Evolutionary conservation across 2,888 invertebrate genomes (phyloP).

Genomic region (Cheilosia variabilis): DNA sequence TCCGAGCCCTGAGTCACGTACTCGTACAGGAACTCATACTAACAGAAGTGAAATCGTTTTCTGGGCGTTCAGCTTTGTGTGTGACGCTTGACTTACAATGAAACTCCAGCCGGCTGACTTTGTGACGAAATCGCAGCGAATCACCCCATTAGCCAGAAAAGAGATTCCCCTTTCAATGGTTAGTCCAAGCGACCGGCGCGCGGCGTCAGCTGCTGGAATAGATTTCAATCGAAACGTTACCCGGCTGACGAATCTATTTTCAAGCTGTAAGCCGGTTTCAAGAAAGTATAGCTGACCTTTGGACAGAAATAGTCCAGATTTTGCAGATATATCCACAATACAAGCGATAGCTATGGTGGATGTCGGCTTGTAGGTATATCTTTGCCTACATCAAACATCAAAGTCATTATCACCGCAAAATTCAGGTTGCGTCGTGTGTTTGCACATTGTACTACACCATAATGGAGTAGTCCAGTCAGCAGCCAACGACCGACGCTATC

Average conservation of each 20-base stretch:
- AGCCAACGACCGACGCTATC: background rate
- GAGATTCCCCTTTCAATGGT: slow-evolving; percentile 25
- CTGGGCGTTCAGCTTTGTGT: background rate
- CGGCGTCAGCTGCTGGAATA: background rate
- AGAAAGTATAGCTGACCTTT: slow-evolving; percentile 44
- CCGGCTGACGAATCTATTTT: slow-evolving; percentile 22
- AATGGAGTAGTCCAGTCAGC: background rate
- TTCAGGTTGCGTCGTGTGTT: background rate
- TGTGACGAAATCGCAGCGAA: slow-evolving; percentile 33
- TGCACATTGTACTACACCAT: slow-evolving; percentile 14
- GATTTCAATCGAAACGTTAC: slow-evolving; percentile 16
- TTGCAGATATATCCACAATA: slow-evolving; percentile 11
- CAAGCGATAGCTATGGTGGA: slow-evolving; percentile 2
- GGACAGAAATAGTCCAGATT: slow-evolving; percentile 25
- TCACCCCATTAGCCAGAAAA: background rate
- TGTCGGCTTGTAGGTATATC: background rate
- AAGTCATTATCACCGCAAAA: slow-evolving; percentile 12
- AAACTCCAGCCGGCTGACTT: slow-evolving; percentile 5
- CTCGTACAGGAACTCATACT: background rate
- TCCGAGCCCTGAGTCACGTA: slow-evolving; percentile 9
- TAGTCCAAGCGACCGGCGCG: background rate
- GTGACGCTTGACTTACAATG: slow-evolving; percentile 11
- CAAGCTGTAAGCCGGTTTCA: slow-evolving; percentile 19
- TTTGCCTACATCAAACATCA: background rate
- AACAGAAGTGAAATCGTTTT: slow-evolving; percentile 24